Evolutionary conservation across 1,140 invertebrate genomes (phyloP).

Genomic region (Hetaerina americana): DNA sequence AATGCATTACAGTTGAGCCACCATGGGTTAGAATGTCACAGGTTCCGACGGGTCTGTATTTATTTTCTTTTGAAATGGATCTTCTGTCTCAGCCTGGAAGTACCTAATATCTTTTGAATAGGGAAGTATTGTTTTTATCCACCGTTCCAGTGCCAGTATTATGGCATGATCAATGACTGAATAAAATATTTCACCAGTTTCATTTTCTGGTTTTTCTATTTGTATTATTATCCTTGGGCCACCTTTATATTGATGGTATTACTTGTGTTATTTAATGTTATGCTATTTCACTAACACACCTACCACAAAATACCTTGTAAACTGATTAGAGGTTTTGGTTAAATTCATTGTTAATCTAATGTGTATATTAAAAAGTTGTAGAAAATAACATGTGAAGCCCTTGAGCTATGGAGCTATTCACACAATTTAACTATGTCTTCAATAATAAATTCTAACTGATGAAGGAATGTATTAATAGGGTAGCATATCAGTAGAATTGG

Average conservation of each 20-base stretch:
- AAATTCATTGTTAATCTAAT: background rate
- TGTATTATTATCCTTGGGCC: background rate
- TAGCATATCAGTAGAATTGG: background rate
- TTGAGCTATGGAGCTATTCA: no score
- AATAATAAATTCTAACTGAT: background rate
- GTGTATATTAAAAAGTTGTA: no score
- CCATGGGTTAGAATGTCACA: no score
- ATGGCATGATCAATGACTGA: background rate
- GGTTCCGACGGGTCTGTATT: background rate
- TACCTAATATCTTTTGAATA: background rate
- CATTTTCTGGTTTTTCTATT: background rate
- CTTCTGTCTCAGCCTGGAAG: background rate
- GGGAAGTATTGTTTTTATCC: background rate
- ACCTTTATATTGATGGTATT: background rate
- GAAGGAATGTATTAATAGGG: background rate
- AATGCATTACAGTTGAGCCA: no score
- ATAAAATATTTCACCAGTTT: background rate
- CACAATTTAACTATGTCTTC: background rate
- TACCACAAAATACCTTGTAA: no score
- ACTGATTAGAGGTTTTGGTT: no score
- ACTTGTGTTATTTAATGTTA: background rate
- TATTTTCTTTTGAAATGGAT: slow-evolving; percentile 1
- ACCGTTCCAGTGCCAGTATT: background rate
- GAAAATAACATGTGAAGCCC: no score
- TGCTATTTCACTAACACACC: background rate